Conservation (phyloP, 2,797 vertebrate genomes). For the Syngnathus acus region DNA sequence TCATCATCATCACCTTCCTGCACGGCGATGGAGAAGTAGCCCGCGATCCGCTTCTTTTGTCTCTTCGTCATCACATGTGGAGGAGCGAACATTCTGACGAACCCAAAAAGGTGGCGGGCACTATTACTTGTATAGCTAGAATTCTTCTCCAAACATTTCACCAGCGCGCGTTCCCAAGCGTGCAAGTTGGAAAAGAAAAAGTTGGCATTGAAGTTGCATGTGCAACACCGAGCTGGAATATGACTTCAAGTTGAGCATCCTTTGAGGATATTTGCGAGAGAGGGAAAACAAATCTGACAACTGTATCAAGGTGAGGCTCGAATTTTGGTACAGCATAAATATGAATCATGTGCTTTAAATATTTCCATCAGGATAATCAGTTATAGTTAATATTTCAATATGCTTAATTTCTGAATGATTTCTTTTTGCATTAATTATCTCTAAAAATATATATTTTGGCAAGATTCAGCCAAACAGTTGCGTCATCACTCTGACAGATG, state of each 20-base stretch:
- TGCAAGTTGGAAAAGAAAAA: slow-evolving; percentile 6
- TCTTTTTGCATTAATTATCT: neutral
- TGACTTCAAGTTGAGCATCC: slow-evolving; percentile 57
- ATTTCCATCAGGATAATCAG: slow-evolving; percentile 23
- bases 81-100: neutral
- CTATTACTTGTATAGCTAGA: neutral
- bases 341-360: slow-evolving; percentile 21
- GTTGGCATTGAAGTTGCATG: slow-evolving; percentile 12
- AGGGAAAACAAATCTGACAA: neutral
- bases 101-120: neutral
- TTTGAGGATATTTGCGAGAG: neutral
- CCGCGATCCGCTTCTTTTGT: slow-evolving; percentile 53
- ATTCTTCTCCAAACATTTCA: neutral
- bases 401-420: neutral
- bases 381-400: neutral
- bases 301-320: slow-evolving; percentile 57
- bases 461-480: slow-evolving; percentile 58
- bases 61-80: slow-evolving; percentile 26
- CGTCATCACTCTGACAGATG: slow-evolving; percentile 72
- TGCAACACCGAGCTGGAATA: slow-evolving; percentile 42
- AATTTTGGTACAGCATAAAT: neutral
- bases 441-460: slow-evolving; percentile 10
- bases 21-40: slow-evolving; percentile 44
- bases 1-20: slow-evolving; percentile 31
- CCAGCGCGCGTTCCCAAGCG: neutral